Conservation (phyloP, 2,797 vertebrate species). For the Sebastes kiyomatsui region DNA sequence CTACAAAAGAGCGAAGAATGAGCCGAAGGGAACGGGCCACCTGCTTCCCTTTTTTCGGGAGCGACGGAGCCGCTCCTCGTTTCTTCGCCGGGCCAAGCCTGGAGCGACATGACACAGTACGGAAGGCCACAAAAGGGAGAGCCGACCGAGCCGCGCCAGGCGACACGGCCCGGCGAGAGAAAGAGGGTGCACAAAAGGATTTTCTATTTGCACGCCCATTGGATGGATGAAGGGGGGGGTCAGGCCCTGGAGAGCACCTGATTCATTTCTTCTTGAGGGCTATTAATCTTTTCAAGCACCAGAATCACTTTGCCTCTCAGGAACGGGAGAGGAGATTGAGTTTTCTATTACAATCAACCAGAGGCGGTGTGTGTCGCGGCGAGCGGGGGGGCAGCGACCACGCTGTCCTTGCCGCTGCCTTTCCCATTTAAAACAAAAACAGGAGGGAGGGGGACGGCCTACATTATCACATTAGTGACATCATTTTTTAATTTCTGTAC, state of each 20-base stretch:
- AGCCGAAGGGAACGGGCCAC: conserved; percentile 36
- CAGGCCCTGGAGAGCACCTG: conserved; percentile 77
- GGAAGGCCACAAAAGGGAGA: conserved; percentile 34
- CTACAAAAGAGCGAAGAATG: conserved; percentile 42
- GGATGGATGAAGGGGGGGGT: conserved; percentile 20
- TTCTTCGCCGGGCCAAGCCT: conserved; percentile 29
- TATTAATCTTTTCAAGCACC: conserved; percentile 85
- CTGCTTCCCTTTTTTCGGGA: conserved; percentile 12
- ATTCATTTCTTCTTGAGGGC: conserved; percentile 84
- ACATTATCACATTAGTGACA: conserved; percentile 11
- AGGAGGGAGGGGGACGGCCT: neutral
- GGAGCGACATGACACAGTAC: conserved; percentile 43
- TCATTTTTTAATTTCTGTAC: conserved; percentile 19
- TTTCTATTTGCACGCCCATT: conserved; percentile 67
- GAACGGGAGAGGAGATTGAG: conserved; percentile 79
- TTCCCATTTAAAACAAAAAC: conserved; percentile 45
- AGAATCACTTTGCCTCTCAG: conserved; percentile 83
- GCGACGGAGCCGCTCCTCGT: neutral
- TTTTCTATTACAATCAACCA: conserved; percentile 81
- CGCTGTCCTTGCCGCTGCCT: conserved; percentile 66
- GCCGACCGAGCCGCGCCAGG: neutral
- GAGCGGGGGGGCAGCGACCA: conserved; percentile 21
- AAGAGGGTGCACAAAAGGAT: conserved; percentile 66
- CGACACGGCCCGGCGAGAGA: conserved; percentile 10
- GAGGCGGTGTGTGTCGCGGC: conserved; percentile 40